Conservation (phyloP, 2,797 vertebrate species). For the Pelobates cultripes region DNA sequence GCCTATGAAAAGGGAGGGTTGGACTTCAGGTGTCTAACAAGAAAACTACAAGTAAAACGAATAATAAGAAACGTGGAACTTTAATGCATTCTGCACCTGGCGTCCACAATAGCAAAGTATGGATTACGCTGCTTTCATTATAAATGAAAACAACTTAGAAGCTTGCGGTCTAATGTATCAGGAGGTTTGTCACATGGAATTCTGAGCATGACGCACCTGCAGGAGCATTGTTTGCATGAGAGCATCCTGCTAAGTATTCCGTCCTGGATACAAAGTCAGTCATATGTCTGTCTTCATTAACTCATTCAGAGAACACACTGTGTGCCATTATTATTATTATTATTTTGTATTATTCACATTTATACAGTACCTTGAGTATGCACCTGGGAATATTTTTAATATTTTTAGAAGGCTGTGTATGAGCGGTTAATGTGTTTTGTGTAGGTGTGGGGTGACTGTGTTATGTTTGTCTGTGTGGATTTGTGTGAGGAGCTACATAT, state of each 20-base stretch:
- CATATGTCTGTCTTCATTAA: background rate
- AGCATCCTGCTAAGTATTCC: background rate
- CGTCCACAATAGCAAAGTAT: conserved; percentile 36
- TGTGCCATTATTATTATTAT: too few relatives aligned
- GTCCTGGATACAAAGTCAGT: background rate
- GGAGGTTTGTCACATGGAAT: background rate
- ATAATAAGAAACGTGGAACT: background rate
- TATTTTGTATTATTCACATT: too few relatives aligned
- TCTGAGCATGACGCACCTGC: conserved; percentile 25
- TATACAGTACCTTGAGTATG: too few relatives aligned
- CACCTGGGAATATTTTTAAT: too few relatives aligned
- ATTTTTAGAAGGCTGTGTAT: too few relatives aligned
- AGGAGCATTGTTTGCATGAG: background rate
- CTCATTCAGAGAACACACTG: too few relatives aligned
- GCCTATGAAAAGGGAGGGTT: too few relatives aligned
- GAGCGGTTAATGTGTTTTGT: too few relatives aligned
- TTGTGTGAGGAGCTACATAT: too few relatives aligned
- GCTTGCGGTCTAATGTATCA: conserved; percentile 28
- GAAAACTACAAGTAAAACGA: background rate
- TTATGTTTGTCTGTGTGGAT: too few relatives aligned
- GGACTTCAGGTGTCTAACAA: too few relatives aligned
- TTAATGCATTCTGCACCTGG: conserved; percentile 30
- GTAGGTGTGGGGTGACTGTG: too few relatives aligned
- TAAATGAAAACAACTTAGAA: conserved; percentile 22
- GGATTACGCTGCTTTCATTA: conserved; percentile 27